A percentile compares a stretch with the other conserved stretches of the same genome.
Evolutionary conservation across 1,140 invertebrate genomes (phyloP).

Genomic region (Leptonema lineaticorne): DNA sequence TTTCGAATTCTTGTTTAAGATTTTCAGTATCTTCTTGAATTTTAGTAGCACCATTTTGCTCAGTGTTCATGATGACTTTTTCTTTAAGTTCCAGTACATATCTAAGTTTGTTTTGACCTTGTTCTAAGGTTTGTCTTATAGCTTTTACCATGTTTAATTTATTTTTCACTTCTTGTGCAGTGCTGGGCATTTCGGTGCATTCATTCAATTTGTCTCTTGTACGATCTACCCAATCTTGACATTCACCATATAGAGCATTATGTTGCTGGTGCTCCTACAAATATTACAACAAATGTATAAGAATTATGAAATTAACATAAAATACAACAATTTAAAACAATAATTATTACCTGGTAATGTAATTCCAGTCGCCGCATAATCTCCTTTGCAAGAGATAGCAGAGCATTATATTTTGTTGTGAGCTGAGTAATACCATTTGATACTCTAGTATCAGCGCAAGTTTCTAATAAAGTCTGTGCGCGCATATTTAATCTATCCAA

Average conservation of each 20-base stretch:
- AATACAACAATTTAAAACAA: slow-evolving; percentile 22
- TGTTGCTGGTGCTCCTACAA: slow-evolving; percentile 84
- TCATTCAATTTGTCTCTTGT: slow-evolving; percentile 80
- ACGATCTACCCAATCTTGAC: slow-evolving; percentile 86
- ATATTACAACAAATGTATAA: slow-evolving; percentile 18
- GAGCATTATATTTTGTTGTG: slow-evolving; percentile 90
- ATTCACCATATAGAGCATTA: slow-evolving; percentile 85
- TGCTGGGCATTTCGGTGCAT: slow-evolving; percentile 74
- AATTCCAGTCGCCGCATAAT: slow-evolving; percentile 87
- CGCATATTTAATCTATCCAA: slow-evolving; percentile 89
- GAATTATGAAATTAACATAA: slow-evolving; percentile 23
- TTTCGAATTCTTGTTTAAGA: slow-evolving; percentile 85
- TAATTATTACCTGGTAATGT: slow-evolving; percentile 72
- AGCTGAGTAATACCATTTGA: slow-evolving; percentile 92
- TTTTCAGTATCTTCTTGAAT: slow-evolving; percentile 89
- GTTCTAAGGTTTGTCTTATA: slow-evolving; percentile 81
- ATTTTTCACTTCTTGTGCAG: slow-evolving; percentile 76
- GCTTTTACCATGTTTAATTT: slow-evolving; percentile 82
- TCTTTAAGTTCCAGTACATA: slow-evolving; percentile 90
- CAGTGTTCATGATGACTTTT: slow-evolving; percentile 88
- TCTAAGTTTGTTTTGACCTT: slow-evolving; percentile 86
- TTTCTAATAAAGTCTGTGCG: slow-evolving; percentile 86
- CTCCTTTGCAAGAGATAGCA: slow-evolving; percentile 90
- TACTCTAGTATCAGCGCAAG: slow-evolving; percentile 88
- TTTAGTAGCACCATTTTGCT: slow-evolving; percentile 79